Evolutionary conservation across 2,888 invertebrate species (phyloP).

Genomic region (Eupithecia vulgata): DNA sequence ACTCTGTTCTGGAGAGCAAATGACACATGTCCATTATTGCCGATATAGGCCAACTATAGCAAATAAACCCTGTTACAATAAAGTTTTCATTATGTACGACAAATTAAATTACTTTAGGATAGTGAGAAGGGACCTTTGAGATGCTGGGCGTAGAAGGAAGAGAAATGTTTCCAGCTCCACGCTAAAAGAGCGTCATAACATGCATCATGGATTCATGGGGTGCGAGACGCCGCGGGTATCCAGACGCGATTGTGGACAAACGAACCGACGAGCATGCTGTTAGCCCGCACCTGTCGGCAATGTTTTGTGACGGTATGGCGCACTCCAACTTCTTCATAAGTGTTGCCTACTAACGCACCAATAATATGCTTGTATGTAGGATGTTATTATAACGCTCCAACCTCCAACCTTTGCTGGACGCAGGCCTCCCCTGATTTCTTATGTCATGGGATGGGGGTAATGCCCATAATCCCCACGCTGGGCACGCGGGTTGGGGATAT

Average conservation of each 20-base stretch:
- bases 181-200: conserved; percentile 37
- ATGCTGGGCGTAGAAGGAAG: not conserved
- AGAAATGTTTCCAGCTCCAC: conserved; percentile 48
- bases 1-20: too few relatives aligned
- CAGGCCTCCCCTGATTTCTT: too few relatives aligned
- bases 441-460: too few relatives aligned
- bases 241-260: conserved; percentile 78
- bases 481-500: too few relatives aligned
- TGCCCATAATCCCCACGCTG: too few relatives aligned
- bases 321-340: conserved; percentile 17
- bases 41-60: not conserved
- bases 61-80: not conserved
- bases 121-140: too few relatives aligned
- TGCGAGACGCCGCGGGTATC: conserved; percentile 60
- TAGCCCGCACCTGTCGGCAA: conserved; percentile 68
- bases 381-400: too few relatives aligned
- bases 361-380: not conserved
- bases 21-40: not conserved
- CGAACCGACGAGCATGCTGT: conserved; percentile 71
- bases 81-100: not conserved
- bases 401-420: too few relatives aligned
- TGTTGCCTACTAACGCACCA: not conserved
- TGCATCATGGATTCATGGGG: conserved; percentile 35
- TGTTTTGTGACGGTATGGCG: conserved; percentile 27
- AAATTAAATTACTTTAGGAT: not conserved